phyloP scores from a whole-genome alignment of 2,888 invertebrate genomes.

The Sialis fuliginosa region DNA sequence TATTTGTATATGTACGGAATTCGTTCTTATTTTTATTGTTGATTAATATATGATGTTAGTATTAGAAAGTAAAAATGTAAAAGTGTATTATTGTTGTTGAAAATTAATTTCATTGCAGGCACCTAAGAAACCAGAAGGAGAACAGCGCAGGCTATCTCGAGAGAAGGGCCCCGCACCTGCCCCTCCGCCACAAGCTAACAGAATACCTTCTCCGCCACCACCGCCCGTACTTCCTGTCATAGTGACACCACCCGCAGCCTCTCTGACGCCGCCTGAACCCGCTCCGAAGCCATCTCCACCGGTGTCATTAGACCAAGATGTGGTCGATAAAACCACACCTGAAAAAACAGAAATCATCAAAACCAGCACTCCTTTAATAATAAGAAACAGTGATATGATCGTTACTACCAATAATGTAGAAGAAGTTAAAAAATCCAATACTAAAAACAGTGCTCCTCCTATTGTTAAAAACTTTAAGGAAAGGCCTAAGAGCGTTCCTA shows the following conservation, averaged over 20 bases:
- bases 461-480: neutral
- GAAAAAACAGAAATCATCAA: neutral
- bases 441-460: neutral
- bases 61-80: too few relatives aligned
- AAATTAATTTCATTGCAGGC: constrained; percentile 25
- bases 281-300: constrained; percentile 20
- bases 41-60: too few relatives aligned
- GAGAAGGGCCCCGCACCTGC: constrained; percentile 72
- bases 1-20: too few relatives aligned
- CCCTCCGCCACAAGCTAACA: constrained; percentile 24
- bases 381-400: too few relatives aligned
- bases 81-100: neutral
- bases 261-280: constrained; percentile 22
- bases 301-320: constrained; percentile 11
- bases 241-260: constrained; percentile 21
- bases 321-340: constrained; percentile 1
- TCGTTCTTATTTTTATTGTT: too few relatives aligned
- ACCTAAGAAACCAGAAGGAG: constrained; percentile 43
- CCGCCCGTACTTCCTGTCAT: constrained; percentile 12
- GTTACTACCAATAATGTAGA: too few relatives aligned
- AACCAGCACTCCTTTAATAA: neutral
- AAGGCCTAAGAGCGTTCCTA: neutral
- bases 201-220: constrained; percentile 13
- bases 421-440: neutral
- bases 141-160: constrained; percentile 32